Evolutionary conservation across 2,888 invertebrate genomes (phyloP).

Genomic region (Philaethria dido): DNA sequence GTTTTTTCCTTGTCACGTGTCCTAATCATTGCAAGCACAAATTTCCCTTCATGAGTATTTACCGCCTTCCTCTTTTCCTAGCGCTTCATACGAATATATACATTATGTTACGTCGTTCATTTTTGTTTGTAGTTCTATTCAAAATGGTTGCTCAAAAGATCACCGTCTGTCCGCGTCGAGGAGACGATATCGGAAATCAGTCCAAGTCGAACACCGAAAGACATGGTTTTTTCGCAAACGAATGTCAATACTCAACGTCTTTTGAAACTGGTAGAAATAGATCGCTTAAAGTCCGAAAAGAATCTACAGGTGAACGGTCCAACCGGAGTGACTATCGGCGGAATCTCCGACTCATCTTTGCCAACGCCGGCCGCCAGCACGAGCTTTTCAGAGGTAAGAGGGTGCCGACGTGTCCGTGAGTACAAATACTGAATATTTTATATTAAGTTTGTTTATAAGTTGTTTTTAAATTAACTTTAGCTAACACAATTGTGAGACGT

Average conservation of each 20-base stretch:
- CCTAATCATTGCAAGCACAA: conserved; percentile 5
- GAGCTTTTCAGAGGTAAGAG: conserved; percentile 78
- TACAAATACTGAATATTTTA: conserved; percentile 55
- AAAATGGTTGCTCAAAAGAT: conserved; percentile 83
- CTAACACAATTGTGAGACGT: conserved; percentile 42
- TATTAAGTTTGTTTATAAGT: conserved; percentile 55
- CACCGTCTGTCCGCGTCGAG: conserved; percentile 79
- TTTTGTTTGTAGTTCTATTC: conserved; percentile 84
- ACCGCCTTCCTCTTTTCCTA: conserved; percentile 38
- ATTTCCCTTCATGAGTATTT: conserved; percentile 45
- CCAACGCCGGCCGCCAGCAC: conserved; percentile 60
- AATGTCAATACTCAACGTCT: conserved; percentile 77
- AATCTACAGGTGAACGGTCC: conserved; percentile 68
- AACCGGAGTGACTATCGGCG: conserved; percentile 71
- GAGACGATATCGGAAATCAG: conserved; percentile 79
- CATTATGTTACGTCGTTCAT: conserved; percentile 83
- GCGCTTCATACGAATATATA: conserved; percentile 76
- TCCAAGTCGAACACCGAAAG: conserved; percentile 76
- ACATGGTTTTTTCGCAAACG: conserved; percentile 83
- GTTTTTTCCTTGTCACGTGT: conserved; percentile 1
- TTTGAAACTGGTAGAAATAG: conserved; percentile 82
- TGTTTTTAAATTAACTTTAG: conserved; percentile 49
- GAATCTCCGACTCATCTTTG: conserved; percentile 57
- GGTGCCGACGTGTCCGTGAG: conserved; percentile 63
- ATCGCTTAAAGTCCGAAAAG: conserved; percentile 79